Base-by-base conservation (phyloP, 2,113 vertebrate genomes). In the Crocuta crocuta region DNA sequence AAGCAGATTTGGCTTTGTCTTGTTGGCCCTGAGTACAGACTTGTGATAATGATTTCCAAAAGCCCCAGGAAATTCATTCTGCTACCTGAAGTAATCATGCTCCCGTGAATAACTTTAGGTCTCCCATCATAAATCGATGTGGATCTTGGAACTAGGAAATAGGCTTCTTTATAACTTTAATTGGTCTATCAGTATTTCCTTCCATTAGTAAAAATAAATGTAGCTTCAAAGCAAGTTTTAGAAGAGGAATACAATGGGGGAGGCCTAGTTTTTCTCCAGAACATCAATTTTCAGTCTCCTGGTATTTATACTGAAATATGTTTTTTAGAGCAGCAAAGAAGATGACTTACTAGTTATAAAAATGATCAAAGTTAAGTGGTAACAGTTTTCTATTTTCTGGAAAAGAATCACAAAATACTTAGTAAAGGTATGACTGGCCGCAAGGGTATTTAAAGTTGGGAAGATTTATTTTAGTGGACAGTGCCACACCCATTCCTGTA, bases 181-280 rank as follows among this genome's bases (percentile, higher is more conserved):
- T 91, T 74, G 11, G 3, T 19, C 43, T 81, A 58, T 88, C 48
- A 93, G 26, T 95, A 35, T 91, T 80, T 87, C 74, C 33, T 73
- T 35, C 68, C 33, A 15, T 53, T 87, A 90, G 24, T 73, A 87
- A 95, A 96, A 95, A 68, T 82, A 50, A 92, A 83, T 83, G 10
- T 50, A 68, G 7, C 89, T 93, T 35, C 50, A 96, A 83, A 82
- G 7, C 19, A 80, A 17, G 11, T 74, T 85, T 92, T 73, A 83
- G 33, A 90, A 85, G 81, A 94, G 21, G 2, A 94, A 70, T 74
- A 71, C 10, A 87, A 71, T 48, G 15, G 21, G 12, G 53, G 35
- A 58, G 0, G 58, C 9, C 10, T 4, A 23, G 12, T 81, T 91
- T 84, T 95, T 86, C 58, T 92, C 9, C 5, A 84, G 39, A 85